Percentiles rank a stretch among this genome's conserved stretches.
Conservation (phyloP, 2,888 invertebrate species). For the Eurytoma adleriae region DNA sequence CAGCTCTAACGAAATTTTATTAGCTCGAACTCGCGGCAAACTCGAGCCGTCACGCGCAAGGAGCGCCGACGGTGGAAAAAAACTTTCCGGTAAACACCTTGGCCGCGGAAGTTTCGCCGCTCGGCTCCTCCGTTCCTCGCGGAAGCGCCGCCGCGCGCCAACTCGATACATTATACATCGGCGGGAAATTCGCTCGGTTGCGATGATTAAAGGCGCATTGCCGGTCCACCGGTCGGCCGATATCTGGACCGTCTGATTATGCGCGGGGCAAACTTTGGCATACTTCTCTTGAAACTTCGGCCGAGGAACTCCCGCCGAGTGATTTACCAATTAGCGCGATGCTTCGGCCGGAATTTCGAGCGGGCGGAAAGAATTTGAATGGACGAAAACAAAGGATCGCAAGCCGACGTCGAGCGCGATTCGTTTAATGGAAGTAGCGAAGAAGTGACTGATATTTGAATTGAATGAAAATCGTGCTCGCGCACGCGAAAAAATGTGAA, state of each 20-base stretch:
- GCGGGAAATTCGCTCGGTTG: not conserved
- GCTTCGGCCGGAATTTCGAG: too few relatives aligned
- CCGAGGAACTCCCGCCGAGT: too few relatives aligned
- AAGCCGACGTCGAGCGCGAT: too few relatives aligned
- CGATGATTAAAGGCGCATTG: not conserved
- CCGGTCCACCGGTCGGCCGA: not conserved
- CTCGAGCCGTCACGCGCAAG: slow-evolving; percentile 17
- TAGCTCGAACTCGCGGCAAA: slow-evolving; percentile 21
- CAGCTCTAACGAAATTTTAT: slow-evolving; percentile 16
- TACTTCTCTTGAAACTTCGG: too few relatives aligned
- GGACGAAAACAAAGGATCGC: too few relatives aligned
- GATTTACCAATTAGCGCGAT: too few relatives aligned
- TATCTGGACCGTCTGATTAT: slow-evolving; percentile 14
- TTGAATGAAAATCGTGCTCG: too few relatives aligned
- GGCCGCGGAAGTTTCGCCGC: not conserved
- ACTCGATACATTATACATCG: slow-evolving; percentile 11
- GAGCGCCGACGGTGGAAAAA: not conserved
- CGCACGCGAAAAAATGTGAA: too few relatives aligned
- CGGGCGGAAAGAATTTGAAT: too few relatives aligned
- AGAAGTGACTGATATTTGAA: too few relatives aligned
- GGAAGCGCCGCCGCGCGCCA: not conserved
- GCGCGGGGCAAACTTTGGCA: slow-evolving; percentile 5
- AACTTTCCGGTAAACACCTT: slow-evolving; percentile 12
- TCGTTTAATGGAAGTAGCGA: too few relatives aligned
- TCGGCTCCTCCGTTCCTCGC: not conserved